Conservation (phyloP, 2,888 invertebrate species). For the Apamea epomidion region DNA sequence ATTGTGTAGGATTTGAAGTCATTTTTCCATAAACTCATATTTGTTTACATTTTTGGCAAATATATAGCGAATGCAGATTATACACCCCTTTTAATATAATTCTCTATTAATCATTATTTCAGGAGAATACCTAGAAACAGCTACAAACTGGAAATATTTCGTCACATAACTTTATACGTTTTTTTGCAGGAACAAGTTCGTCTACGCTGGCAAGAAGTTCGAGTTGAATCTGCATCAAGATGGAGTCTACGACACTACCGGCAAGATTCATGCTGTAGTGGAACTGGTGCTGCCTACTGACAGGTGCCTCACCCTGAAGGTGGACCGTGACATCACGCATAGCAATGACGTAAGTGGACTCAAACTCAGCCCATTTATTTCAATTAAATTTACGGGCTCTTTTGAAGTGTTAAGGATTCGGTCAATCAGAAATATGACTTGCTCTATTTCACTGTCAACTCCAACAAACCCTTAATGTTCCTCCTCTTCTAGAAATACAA, state of each 20-base stretch:
- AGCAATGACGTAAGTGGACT: slow-evolving; percentile 77
- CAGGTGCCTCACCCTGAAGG: slow-evolving; percentile 81
- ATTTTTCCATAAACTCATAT: too few species aligned
- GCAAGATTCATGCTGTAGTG: slow-evolving; percentile 78
- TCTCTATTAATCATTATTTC: too few species aligned
- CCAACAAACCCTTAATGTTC: not conserved
- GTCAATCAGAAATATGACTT: not conserved
- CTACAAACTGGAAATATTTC: not conserved
- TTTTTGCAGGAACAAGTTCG: slow-evolving; percentile 84
- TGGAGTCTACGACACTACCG: slow-evolving; percentile 69
- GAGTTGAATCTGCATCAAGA: slow-evolving; percentile 81
- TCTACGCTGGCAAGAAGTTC: slow-evolving; percentile 82
- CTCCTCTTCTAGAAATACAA: slow-evolving; percentile 73
- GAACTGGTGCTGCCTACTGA: slow-evolving; percentile 87
- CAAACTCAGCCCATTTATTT: not conserved
- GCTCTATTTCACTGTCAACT: not conserved
- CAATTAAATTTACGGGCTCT: not conserved
- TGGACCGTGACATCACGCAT: slow-evolving; percentile 77
- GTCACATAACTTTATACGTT: not conserved
- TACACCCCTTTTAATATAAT: too few species aligned
- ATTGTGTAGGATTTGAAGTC: too few species aligned
- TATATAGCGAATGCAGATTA: too few species aligned
- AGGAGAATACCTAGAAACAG: not conserved
- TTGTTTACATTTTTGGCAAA: too few species aligned
- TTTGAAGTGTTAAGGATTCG: not conserved